phyloP scores from a whole-genome alignment of 2,113 vertebrate genomes.

The Python bivittatus region DNA sequence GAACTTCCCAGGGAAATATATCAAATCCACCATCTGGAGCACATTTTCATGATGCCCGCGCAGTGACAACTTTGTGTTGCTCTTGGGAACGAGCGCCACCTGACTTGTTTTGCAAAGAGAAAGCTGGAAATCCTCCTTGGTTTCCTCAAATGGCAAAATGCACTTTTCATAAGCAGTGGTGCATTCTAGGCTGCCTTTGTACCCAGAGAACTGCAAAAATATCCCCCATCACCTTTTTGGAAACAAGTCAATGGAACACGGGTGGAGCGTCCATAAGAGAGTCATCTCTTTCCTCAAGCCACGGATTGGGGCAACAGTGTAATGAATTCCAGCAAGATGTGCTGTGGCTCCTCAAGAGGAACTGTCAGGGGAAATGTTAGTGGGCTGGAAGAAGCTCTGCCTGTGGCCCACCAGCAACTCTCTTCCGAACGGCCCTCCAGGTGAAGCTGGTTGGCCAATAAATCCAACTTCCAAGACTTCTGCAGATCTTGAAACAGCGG shows the following conservation, averaged over 20 bases:
- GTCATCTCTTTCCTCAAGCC: slow-evolving; percentile 94
- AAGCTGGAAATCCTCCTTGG: neutral
- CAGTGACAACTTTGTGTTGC: slow-evolving; percentile 27
- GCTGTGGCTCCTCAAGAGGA: slow-evolving; percentile 87
- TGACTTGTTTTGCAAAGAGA: neutral
- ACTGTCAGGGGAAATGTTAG: neutral
- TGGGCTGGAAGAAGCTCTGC: too few species aligned
- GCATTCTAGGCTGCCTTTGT: neutral
- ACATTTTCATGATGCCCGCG: slow-evolving; percentile 87
- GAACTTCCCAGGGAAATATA: slow-evolving; percentile 93
- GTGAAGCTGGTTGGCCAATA: neutral
- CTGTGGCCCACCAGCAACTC: too few species aligned
- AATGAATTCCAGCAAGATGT: slow-evolving; percentile 95
- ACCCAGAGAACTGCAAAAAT: slow-evolving; percentile 89
- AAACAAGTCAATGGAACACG: slow-evolving; percentile 91
- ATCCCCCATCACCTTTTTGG: slow-evolving; percentile 89
- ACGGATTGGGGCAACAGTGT: slow-evolving; percentile 96
- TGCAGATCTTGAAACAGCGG: neutral
- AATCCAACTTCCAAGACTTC: neutral
- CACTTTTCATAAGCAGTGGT: neutral
- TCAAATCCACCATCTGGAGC: slow-evolving; percentile 90
- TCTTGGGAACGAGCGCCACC: neutral
- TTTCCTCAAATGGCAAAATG: neutral
- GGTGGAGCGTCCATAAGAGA: slow-evolving; percentile 89
- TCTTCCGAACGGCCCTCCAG: too few species aligned